Base-by-base conservation (phyloP, 2,797 vertebrate genomes). In the Rhynchonycteris naso region DNA sequence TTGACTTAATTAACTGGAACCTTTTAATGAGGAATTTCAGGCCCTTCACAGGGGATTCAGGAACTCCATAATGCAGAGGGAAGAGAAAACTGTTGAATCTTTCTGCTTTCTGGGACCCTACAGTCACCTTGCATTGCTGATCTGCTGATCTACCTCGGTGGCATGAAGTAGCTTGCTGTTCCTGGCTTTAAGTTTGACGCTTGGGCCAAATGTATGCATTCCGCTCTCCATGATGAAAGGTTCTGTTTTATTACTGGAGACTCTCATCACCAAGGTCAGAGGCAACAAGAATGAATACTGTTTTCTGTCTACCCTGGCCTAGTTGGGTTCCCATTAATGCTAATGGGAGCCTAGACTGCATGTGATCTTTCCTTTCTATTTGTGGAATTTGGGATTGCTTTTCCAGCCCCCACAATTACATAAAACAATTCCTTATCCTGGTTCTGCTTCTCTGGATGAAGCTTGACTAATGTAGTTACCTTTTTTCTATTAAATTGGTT, bases 401-500 rank as follows among this genome's bases (percentile, higher is more conserved):
- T 52, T 52, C 13, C 33, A 74, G 63, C 2, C 7, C 0, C 26
- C 0, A 13, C 11, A 43, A 52, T 35, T 95, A 26, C 1, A n/a
- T 71, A 86, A 71, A 50, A 78, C 26, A 72, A 33, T 59, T 86
- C 3, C 33, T 85, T 47, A 2, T 65, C 15, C 15, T 85, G 30
- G 2, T 38, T 69, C 11, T 33, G 35, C 21, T 79, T 91, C 19
- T 58, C 18, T 78, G 24, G 15, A 47, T 68, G 72, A 92, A 33
- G 19, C 11, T 14, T 95, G 14, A 79, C 6, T 91, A 74, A 68
- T 56, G 47, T n/a, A 78, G 21, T 26, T 74, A 79, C 28, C 10
- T 5, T 26, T 78, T 92, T 90, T 8, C 43, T 33, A 69, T 66
- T 79, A 75, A 87, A 69, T 86, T 97, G 13, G 2, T 61, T 93